Evolutionary conservation across 2,888 invertebrate species (phyloP), one percentile per base, ranked within the genome.

Genomic region (Drosophila pullipes): DNA sequence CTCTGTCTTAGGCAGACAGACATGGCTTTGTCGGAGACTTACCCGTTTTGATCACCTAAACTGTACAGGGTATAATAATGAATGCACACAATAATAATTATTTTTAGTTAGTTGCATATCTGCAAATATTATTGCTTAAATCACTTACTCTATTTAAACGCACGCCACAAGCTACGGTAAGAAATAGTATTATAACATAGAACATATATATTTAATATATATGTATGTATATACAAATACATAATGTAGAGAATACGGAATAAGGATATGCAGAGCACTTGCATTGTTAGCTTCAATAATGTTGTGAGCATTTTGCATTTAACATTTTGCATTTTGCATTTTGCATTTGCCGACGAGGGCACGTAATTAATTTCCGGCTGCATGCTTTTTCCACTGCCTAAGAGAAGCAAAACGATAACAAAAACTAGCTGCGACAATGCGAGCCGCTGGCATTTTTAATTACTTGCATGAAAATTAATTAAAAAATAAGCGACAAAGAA

Each of bases 371-470:
- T 84, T 85, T 77, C 75, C 75, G 69, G 76, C 71, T 74, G 66
- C 76, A 63, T 81, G 67, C 73, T 77, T 75, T 81, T 76, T 78
- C 66, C 81, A 55, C 59, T 71, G 67, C 63, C 79, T 63, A 75
- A 69, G 57, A 70, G 44, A 44, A 66, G 49, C 47, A 61, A 49
- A 68, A 44, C 47, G 64, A 47, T 49, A 65, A 67, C 55, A 74
- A 69, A 66, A 62, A 69, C 30, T 71, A 60, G 76, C 62, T 67
- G 64, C 76, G 64, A 83, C 86, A 86, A 83, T 83, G 84, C 77
- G 53, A 83, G 83, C 86, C 83, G 74, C 66, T 86, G 84, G 84
- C 86, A 84, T 84, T 84, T 84, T 84, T 84, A 84, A 84, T 84
- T 84, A 84, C 86, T 82, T 79, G 82, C 84, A 86, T 83, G 72